Evolutionary conservation across 2,797 vertebrate species (phyloP).

Genomic region (Denticeps clupeoides): DNA sequence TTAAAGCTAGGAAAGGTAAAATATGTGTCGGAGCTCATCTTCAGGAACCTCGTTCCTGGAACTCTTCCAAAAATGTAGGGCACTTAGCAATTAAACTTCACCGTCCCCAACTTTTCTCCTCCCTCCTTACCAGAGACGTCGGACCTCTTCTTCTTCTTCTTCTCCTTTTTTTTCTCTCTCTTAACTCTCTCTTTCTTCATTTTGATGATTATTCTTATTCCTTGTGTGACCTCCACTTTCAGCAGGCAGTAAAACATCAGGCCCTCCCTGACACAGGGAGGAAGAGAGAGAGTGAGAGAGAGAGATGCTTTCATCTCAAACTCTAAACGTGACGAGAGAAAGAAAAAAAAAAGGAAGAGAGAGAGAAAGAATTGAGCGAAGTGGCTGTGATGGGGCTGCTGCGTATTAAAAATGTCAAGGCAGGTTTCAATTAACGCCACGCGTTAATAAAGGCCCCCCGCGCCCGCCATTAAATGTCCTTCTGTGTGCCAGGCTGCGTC

Average conservation of each 20-base stretch:
- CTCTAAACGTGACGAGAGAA: not conserved
- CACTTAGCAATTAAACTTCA: slow-evolving; percentile 1
- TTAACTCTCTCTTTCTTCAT: not conserved
- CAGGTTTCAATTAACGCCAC: slow-evolving; percentile 26
- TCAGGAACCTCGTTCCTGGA: not conserved
- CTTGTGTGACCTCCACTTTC: slow-evolving; percentile 1
- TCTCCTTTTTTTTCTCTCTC: not conserved
- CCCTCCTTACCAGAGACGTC: slow-evolving; percentile 3
- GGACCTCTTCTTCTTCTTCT: slow-evolving; percentile 1
- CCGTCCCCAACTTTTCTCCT: not conserved
- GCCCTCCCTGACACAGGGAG: not conserved
- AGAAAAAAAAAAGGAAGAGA: slow-evolving; percentile 15
- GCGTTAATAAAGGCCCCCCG: slow-evolving; percentile 21
- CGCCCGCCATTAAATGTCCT: slow-evolving; percentile 5
- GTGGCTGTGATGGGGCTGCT: too few relatives aligned
- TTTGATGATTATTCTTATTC: slow-evolving; percentile 8
- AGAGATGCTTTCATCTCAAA: not conserved
- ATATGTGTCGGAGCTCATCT: too few relatives aligned
- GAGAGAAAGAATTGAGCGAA: too few relatives aligned
- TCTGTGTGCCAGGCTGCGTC: slow-evolving; percentile 18
- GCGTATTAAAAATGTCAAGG: slow-evolving; percentile 27
- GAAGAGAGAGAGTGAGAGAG: not conserved
- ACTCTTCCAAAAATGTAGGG: not conserved
- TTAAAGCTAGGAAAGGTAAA: too few relatives aligned
- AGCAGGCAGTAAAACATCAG: slow-evolving; percentile 13